Evolutionary conservation across 2,888 invertebrate species (phyloP), one percentile per base, ranked within the genome.

Genomic region (Chaitophorus viminalis): DNA sequence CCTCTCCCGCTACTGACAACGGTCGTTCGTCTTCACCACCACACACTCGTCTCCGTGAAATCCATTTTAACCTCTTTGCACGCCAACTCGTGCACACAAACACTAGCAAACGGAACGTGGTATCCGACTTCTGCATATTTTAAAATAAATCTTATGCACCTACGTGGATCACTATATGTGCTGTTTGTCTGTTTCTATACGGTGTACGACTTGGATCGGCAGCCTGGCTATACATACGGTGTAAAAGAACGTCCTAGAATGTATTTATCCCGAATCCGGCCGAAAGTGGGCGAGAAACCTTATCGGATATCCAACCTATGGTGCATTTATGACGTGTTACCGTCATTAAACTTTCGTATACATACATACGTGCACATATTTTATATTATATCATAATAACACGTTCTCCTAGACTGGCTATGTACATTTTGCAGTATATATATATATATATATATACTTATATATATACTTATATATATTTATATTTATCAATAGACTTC

Each of bases 71-170:
- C n/a, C 68, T n/a, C 9, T 8, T 68, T 14, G 17, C 39, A 18
- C 60, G 18, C 25, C 25, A 21, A 29, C 18, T 18, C 29, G 36
- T n/a, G n/a, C 33, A 21, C 39, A 46, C 52, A 31, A 82, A 72
- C 33, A 46, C 65, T n/a, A 65, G 65, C 36, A 65, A 79, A 79
- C 65, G 18, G 29, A 14, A 36, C 65, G 70, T 33, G n/a, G 17
- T 46, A 33, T 33, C 46, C 25, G 70, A 46, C 82, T 70, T 36
- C 6, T 74, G 83, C 74, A 83, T 83, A 54, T 83, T 83, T 74
- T 54, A 83, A n/a, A 83, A 83, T 74, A 83, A 83, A 83, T 83
- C 74, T 52, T 82, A 83, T 46, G 36, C 54, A 39, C 21, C 70
- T 14, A 3, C n/a, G n/a, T 33, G 70, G 18, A 70, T 29, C 70